Evolutionary conservation across 1,140 invertebrate species (phyloP), one percentile per base, ranked within the genome.

Genomic region (Magallana gigas): DNA sequence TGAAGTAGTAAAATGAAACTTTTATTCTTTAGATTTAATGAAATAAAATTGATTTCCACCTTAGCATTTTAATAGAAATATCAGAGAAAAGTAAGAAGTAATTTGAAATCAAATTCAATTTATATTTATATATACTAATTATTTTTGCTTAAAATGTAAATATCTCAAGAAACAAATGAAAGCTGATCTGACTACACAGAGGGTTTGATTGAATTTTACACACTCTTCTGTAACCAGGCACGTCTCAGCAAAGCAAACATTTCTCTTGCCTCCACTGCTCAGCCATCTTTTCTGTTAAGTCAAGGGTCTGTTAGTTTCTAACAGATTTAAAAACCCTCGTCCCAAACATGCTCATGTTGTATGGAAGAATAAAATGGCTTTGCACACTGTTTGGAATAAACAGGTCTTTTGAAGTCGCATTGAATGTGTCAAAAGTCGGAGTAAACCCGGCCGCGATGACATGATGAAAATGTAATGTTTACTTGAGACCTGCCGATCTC

Each of bases 281-380:
- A 48, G 36, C 36, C 36, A 48, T 48, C 36, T 48, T 76, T 76
- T 29, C 23, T 76, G 23, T 76, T 12, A 29, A 76, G 68, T 76
- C 68, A 11, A 76, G 18, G 68, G 68, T 76, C 68, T 76, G 23
- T 76, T 76, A 29, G 23, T 14, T 76, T 76, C 68, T 76, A 29
- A 29, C 68, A 76, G 23, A 76, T 76, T 76, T 36, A 76, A 76
- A 76, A 48, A 8, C 68, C 68, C 68, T 11, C 23, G 23, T 76
- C 23, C 12, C 68, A 76, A 76, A 76, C 68, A 76, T 76, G 23
- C 68, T 76, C 68, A 76, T 76, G 68, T 76, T 76, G 68, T 76
- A 76, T 76, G 68, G 68, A 3, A 76, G 11, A 76, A 76, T 76
- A 29, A 76, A 76, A 76, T 76, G 68, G 68, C 23, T 76, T 76